Percentiles rank a stretch among this genome's conserved stretches.
phyloP scores from a whole-genome alignment of 2,888 invertebrate genomes.

The Noctua pronuba region DNA sequence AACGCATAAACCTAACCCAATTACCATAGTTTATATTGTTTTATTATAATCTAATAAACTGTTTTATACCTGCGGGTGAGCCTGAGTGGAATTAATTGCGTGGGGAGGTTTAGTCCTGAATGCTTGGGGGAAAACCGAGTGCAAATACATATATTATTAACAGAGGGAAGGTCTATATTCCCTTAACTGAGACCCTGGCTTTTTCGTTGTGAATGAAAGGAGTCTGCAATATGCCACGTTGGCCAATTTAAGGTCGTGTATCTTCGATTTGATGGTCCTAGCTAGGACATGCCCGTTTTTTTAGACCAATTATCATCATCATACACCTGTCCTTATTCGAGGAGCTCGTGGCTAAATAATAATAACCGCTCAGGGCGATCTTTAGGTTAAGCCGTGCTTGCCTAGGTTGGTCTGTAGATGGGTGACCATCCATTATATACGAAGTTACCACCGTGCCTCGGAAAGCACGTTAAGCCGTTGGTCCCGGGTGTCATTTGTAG shows the following conservation, averaged over 20 bases:
- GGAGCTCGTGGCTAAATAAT: too few species aligned
- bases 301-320: background rate
- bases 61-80: constrained; percentile 39
- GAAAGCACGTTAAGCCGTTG: too few species aligned
- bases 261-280: background rate
- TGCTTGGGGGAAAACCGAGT: constrained; percentile 14
- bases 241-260: background rate
- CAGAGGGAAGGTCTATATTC: background rate
- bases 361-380: too few species aligned
- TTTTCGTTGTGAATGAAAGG: background rate
- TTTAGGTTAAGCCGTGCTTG: too few species aligned
- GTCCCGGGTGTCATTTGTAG: too few species aligned
- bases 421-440: too few species aligned
- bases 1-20: constrained; percentile 60
- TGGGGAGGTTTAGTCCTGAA: background rate
- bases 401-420: too few species aligned
- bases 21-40: constrained; percentile 70
- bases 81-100: constrained; percentile 49
- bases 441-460: too few species aligned
- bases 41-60: constrained; percentile 68
- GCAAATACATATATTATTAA: background rate
- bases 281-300: background rate
- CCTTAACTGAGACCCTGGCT: fast-evolving
- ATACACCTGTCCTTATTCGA: too few species aligned
- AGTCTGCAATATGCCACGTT: background rate